Base-by-base conservation (phyloP, 2,113 vertebrate genomes). In the Neolamprologus toae region DNA sequence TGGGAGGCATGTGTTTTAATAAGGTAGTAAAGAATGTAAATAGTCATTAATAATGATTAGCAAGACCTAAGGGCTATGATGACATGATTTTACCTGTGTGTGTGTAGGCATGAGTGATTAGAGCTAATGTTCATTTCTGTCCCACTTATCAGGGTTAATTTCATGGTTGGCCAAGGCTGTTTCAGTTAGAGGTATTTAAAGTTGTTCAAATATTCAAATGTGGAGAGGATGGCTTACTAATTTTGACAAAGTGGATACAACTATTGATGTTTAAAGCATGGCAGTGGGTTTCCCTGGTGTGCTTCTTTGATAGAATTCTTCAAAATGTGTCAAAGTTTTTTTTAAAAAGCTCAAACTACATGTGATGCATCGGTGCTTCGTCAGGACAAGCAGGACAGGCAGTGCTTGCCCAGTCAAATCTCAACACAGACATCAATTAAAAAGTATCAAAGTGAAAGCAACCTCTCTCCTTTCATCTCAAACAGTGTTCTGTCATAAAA, bases 41-140 rank as follows among this genome's bases (percentile, higher is more conserved):
- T 83, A 86, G 76, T 88, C 84, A 94, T 92, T 92, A 92, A 91
- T 88, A 79, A 81, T 90, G 84, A 92, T 94, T 88, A 93, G 40
- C 19, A 66, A 66, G 76, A 90, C 86, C 81, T 79, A n/a, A 57
- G 59, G 17, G n/a, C 26, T 73, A 73, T 86, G 85, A 85, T 57
- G 81, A 86, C 57, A 83, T n/a, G 83, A 68, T 51, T n/a, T 26
- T 28, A 33, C n/a, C 12, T 59, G 45, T 45, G 40, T 37, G 21
- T 76, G 26, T 21, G 26, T 45, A 66, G 79, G n/a, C 73, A 23
- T 76, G 28, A 21, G 26, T 51, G 57, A 78, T 9, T 40, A 31
- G n/a, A 42, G 53, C 19, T 40, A 28, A 51, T 73, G 35, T 1
- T 19, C 8, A 54, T 66, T 83, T 83, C 16, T 66, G 42, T 54